phyloP scores from a whole-genome alignment of 2,888 invertebrate genomes.

The Drosophila phalerata region DNA sequence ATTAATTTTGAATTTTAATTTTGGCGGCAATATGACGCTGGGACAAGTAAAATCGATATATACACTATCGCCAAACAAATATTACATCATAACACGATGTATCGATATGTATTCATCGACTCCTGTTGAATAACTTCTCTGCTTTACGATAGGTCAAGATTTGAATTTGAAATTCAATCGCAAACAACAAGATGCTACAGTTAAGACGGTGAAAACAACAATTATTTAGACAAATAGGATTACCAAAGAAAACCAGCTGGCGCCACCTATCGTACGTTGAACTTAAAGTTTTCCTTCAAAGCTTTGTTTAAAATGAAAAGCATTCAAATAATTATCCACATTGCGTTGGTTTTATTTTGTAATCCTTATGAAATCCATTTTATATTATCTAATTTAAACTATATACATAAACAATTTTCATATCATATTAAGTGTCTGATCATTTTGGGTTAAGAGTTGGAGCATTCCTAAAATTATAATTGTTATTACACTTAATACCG shows the following conservation, averaged over 20 bases:
- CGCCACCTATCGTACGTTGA: not conserved
- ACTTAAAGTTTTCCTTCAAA: not conserved
- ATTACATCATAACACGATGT: not conserved
- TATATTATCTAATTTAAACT: conserved; percentile 25
- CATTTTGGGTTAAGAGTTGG: conserved; percentile 10
- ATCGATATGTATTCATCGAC: not conserved
- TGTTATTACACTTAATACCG: conserved; percentile 12
- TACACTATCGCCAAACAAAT: not conserved
- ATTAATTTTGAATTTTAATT: not conserved
- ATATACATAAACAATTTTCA: conserved; percentile 24
- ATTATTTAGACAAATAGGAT: too few relatives aligned
- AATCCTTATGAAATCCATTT: conserved; percentile 30
- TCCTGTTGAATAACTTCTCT: not conserved
- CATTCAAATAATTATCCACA: conserved; percentile 4
- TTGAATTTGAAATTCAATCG: not conserved
- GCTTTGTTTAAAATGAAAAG: not conserved
- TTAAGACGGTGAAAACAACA: too few relatives aligned
- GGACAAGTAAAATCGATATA: not conserved
- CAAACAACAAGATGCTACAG: too few relatives aligned
- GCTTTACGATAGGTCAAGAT: not conserved
- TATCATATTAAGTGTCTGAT: conserved; percentile 14
- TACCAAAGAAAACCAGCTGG: too few relatives aligned
- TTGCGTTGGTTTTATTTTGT: conserved; percentile 25
- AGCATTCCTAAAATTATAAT: conserved; percentile 12
- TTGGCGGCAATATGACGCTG: not conserved